phyloP scores from a whole-genome alignment of 2,797 vertebrate genomes.

The Tolypeutes matacus region DNA sequence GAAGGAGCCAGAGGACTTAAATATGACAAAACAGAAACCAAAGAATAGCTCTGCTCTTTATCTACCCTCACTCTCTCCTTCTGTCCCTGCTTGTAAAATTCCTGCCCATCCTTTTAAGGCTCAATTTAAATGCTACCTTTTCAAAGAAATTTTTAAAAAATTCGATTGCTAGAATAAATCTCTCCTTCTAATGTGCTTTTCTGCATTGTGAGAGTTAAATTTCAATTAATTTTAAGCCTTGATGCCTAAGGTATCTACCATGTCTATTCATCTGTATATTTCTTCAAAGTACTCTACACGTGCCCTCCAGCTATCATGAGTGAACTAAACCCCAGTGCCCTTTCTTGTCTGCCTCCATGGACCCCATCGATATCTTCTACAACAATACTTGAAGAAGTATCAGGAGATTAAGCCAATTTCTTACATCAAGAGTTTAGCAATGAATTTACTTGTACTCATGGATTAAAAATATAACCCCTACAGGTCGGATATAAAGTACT shows the following conservation, averaged over 20 bases:
- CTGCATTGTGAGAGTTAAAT: background rate
- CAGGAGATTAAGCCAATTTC: background rate
- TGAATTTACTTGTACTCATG: background rate
- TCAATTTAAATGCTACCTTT: background rate
- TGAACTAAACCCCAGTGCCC: background rate
- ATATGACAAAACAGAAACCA: background rate
- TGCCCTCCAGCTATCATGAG: background rate
- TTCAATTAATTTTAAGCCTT: background rate
- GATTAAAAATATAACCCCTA: background rate
- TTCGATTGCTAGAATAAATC: background rate
- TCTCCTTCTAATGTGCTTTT: background rate
- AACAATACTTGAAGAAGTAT: background rate
- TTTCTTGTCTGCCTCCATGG: background rate
- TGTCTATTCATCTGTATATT: background rate
- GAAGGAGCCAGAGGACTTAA: background rate
- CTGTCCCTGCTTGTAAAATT: background rate
- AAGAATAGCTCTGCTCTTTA: background rate
- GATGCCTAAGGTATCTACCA: background rate
- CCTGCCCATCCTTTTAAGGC: background rate
- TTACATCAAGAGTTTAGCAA: background rate
- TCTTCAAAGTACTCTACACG: background rate
- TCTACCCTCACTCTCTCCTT: background rate
- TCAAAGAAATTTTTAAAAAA: conserved; percentile 36
- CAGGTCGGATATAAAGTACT: background rate
- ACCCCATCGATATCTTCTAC: background rate